Base-by-base conservation (phyloP, 2,888 invertebrate genomes). In the Autographa gamma region DNA sequence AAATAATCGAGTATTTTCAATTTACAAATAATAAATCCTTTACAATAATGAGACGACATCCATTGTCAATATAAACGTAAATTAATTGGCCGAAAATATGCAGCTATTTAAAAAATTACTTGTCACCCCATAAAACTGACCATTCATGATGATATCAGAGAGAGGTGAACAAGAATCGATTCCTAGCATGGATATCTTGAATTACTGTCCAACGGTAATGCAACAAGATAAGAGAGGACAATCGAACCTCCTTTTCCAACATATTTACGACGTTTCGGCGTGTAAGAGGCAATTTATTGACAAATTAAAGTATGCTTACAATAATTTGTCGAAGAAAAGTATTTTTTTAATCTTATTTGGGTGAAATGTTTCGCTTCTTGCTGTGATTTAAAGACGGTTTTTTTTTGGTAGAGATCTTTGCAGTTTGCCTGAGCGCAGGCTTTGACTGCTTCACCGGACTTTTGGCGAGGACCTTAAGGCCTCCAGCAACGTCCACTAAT, bases 101-200 rank as follows among this genome's bases (percentile, higher is more conserved):
- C 63, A 34, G 65, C 61, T 34, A 69, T 71, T 63, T 59, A 68
- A 71, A 52, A 67, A 71, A 70, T 60, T 68, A 61, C 67, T 82
- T 41, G 25, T 43, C 84, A 82, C 79, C 63, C 82, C 70, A 58
- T 80, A 77, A 83, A 83, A 71, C 31, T 54, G 58, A 14, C 63
- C 59, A 69, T 38, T 48, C n/a, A 25, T 18, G 73, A 84, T 84
- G 54, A 32, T 72, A 78, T 80, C 78, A n/a, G 62, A 61, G 66
- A 72, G 69, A 64, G 77, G 71, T 77, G 66, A 77, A 73, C 73
- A 62, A 32, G 82, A 31, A 65, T 72, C 70, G 74, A 76, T 73
- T 76, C 65, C 72, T 81, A 71, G 64, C 59, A 66, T 56, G 41
- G 69, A 63, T 63, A 65, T 56, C 32, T 74, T 73, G 60, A 74